Evolutionary conservation across 2,888 invertebrate genomes (phyloP), one percentile per base, ranked within the genome.

Genomic region (Lysandra coridon): DNA sequence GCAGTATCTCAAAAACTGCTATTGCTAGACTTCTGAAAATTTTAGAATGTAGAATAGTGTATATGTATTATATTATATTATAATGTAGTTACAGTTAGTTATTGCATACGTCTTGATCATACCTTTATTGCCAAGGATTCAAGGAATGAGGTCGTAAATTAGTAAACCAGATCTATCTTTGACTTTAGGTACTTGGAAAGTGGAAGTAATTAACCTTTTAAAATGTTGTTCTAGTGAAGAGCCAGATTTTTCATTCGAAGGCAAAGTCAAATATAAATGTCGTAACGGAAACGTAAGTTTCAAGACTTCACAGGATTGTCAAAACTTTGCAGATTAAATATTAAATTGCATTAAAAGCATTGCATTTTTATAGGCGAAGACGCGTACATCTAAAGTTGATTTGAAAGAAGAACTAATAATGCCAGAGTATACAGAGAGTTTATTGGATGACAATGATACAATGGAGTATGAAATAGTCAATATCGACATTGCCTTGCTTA

Each of bases 381-480:
- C 37, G 14, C 5, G 14, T 0, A 33, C 1, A 14, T 69, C 69
- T 69, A 5, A 37, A 37, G 12, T 14, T 10, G 69, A 69, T 37
- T 37, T 69, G 12, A 69, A 69, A 69, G 33, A 10, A 69, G 69
- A 33, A 14, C 33, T 30, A 17, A 14, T 4, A 37, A 1, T 69
- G 69, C 69, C 69, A 33, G 69, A 86, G 33, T 86, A 89, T 5
- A 84, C 91, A 6, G 80, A 92, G 6, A 83, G 88, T 7, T 83
- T 92, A 2, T 82, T 93, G 17, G 95, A 95, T 44, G 94, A 95
- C 0, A 95, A 95, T 0, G 87, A 95, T 0, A 92, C 96, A 60
- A 89, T 95, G 78, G 95, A 96, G 44, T 94, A 88, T 78, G 93
- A 93, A 49, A 94, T 94, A 44, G 83, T 94, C 10, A 94, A 94